phyloP scores from a whole-genome alignment of 2,888 invertebrate genomes.

The Colletes collaris region DNA sequence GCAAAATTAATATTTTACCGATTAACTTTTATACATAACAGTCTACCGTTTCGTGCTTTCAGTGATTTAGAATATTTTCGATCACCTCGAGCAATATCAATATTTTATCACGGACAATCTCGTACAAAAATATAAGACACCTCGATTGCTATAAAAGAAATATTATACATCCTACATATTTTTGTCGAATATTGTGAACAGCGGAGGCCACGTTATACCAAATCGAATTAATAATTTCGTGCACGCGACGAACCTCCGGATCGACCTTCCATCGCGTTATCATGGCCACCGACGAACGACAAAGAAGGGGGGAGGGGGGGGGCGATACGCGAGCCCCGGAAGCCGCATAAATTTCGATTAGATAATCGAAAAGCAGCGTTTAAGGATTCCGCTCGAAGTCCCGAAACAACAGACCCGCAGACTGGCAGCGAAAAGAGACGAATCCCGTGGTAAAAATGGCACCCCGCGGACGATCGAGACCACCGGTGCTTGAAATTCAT shows the following conservation, averaged over 20 bases:
- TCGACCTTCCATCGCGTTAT: conserved; percentile 31
- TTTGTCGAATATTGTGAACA: no score
- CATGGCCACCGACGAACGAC: conserved; percentile 17
- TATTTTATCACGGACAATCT: no score
- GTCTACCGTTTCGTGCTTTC: no score
- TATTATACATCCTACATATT: no score
- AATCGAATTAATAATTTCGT: not conserved
- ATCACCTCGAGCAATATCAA: no score
- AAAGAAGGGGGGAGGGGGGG: not conserved
- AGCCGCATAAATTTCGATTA: conserved; percentile 75
- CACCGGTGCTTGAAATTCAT: conserved; percentile 65
- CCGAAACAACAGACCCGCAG: conserved; percentile 64
- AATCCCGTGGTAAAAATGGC: not conserved
- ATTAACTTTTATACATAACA: no score
- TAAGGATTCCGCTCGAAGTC: conserved; percentile 69
- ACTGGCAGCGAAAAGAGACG: conserved; percentile 27
- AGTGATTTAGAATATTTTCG: no score
- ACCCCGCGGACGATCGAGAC: not conserved
- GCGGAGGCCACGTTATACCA: no score
- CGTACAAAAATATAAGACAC: no score
- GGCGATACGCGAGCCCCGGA: conserved; percentile 43
- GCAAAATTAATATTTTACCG: no score
- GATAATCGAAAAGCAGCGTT: conserved; percentile 70
- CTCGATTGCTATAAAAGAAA: no score
- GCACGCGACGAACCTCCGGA: not conserved